Percentiles rank a stretch among this genome's conserved stretches.
Conservation (phyloP, 2,888 invertebrate species). For the Leucophenga montana region DNA sequence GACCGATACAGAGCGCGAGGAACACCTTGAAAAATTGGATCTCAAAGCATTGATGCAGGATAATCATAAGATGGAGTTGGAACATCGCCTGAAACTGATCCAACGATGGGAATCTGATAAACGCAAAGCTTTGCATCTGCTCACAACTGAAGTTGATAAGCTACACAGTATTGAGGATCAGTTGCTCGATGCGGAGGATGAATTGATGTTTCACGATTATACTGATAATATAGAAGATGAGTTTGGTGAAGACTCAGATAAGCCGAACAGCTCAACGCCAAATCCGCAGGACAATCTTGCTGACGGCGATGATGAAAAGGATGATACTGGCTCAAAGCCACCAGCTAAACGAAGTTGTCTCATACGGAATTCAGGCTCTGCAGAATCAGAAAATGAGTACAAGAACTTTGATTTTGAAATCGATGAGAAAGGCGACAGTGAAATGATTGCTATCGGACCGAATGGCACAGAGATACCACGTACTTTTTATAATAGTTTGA, state of each 20-base stretch:
- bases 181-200: conserved; percentile 28
- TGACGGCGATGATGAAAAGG: not conserved
- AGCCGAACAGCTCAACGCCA: conserved; percentile 51
- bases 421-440: conserved; percentile 15
- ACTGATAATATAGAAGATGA: conserved; percentile 24
- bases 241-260: conserved; percentile 44
- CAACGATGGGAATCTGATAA: conserved; percentile 55
- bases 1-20: no score
- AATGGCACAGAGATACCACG: conserved; percentile 70
- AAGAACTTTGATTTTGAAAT: conserved; percentile 5
- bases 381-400: not conserved
- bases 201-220: not conserved
- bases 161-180: conserved; percentile 47
- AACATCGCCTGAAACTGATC: conserved; percentile 42
- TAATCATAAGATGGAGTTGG: conserved; percentile 9
- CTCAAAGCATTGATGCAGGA: not conserved
- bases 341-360: no score
- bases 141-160: conserved; percentile 51
- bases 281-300: conserved; percentile 37
- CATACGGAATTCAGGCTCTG: no score
- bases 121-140: conserved; percentile 47
- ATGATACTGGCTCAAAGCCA: conserved; percentile 20
- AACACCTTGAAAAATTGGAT: no score
- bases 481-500: conserved; percentile 72
- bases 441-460: conserved; percentile 67